phyloP scores from a whole-genome alignment of 2,797 vertebrate genomes.

The Oreonectes daqikongensis region DNA sequence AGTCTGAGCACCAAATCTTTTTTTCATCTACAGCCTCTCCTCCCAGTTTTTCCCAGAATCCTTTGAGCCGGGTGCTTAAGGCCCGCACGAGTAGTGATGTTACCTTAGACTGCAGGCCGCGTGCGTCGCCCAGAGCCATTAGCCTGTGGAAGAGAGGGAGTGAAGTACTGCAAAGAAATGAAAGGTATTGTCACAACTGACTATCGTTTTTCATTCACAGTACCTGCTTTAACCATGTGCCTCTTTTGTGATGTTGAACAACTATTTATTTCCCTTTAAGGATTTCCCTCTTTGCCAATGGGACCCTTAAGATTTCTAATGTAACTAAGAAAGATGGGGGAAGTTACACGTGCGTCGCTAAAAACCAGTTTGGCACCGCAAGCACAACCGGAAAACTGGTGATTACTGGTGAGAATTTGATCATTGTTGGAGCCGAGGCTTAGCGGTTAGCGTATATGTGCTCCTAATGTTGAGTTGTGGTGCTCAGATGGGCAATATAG shows the following conservation, averaged over 20 bases:
- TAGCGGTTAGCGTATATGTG: neutral
- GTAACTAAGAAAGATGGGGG: conserved; percentile 86
- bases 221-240: neutral
- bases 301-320: conserved; percentile 86
- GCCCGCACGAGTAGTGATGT: conserved; percentile 87
- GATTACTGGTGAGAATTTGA: conserved; percentile 82
- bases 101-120: conserved; percentile 90
- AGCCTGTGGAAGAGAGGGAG: conserved; percentile 91
- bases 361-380: conserved; percentile 91
- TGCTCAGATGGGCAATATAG: too few species aligned
- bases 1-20: conserved; percentile 43
- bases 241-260: neutral
- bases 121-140: conserved; percentile 88
- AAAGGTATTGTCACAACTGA: conserved; percentile 79
- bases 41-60: conserved; percentile 89
- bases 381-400: conserved; percentile 84
- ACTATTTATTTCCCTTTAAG: conserved; percentile 66
- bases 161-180: conserved; percentile 82
- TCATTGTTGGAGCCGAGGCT: neutral
- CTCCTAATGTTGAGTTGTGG: too few species aligned
- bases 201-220: neutral
- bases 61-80: conserved; percentile 85
- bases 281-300: conserved; percentile 81
- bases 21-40: conserved; percentile 80
- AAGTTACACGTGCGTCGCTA: conserved; percentile 87